Percentiles rank a stretch among this genome's conserved stretches.
These are phyloP conservation scores for Choristoneura fumiferana DNA, from an alignment of 1,140 invertebrate species.

Conservation along the genomic window DNA sequence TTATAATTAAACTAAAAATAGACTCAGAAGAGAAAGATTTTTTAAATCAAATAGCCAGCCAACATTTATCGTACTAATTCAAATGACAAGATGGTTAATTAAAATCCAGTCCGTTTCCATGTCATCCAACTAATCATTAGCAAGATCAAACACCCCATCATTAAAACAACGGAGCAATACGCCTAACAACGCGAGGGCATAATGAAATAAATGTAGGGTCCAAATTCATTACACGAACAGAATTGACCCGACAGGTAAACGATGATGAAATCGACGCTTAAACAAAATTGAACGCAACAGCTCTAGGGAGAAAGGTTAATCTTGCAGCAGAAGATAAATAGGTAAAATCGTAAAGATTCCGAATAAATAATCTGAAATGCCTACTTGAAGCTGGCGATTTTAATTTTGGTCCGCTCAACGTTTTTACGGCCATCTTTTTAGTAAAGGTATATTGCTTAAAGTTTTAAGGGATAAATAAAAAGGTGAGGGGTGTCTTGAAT, in stretches of 20 bases:
- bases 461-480: not conserved
- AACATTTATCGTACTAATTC: too few relatives aligned
- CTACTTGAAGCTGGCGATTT: slow-evolving; percentile 19
- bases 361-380: slow-evolving; percentile 45
- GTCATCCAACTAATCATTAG: not conserved
- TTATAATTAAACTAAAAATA: too few relatives aligned
- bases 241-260: slow-evolving; percentile 37
- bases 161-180: not conserved
- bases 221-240: slow-evolving; percentile 39
- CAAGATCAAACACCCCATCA: slow-evolving; percentile 4
- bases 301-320: slow-evolving; percentile 18
- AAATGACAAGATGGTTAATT: not conserved
- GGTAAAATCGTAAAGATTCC: slow-evolving; percentile 34
- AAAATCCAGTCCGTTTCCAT: not conserved
- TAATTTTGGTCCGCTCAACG: slow-evolving; percentile 18
- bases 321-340: slow-evolving; percentile 4
- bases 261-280: slow-evolving; percentile 16
- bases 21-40: too few relatives aligned
- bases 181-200: not conserved
- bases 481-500: not conserved
- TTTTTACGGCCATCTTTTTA: slow-evolving; percentile 4
- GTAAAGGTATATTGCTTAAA: not conserved
- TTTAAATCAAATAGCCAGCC: too few relatives aligned
- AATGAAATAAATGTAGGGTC: slow-evolving; percentile 32
- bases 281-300: slow-evolving; percentile 21